Percentiles rank a stretch among this genome's conserved stretches.
Evolutionary conservation across 2,888 invertebrate species (phyloP).

Genomic region (Platerodrilus igneus): DNA sequence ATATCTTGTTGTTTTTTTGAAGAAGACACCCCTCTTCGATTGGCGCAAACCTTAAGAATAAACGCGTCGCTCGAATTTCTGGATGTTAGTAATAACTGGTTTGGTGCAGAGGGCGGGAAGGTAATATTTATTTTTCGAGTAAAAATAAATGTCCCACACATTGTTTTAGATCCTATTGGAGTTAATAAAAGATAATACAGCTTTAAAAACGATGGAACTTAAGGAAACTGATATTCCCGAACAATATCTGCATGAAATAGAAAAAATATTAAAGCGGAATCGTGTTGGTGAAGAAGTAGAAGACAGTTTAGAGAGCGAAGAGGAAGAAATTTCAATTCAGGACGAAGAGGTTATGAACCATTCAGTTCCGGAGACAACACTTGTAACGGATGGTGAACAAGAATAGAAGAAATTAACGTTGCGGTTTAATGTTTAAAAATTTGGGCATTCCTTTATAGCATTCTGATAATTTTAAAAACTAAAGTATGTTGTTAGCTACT

Average conservation of each 20-base stretch:
- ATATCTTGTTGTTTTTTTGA: conserved; percentile 55
- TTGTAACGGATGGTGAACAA: too few species aligned
- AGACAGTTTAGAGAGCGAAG: conserved; percentile 10
- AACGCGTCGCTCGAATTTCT: conserved; percentile 53
- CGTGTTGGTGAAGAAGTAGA: conserved; percentile 26
- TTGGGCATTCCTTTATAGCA: too few species aligned
- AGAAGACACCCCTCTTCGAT: conserved; percentile 53
- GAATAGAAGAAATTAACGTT: too few species aligned
- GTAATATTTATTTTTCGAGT: conserved; percentile 22
- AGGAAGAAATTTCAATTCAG: too few species aligned
- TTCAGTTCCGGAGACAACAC: too few species aligned
- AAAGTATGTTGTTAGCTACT: too few species aligned
- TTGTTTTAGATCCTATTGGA: background rate
- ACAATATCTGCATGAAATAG: conserved; percentile 47
- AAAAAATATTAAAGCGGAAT: conserved; percentile 51
- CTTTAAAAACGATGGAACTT: conserved; percentile 38
- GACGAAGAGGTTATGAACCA: conserved; percentile 17
- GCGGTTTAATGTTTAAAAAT: too few species aligned
- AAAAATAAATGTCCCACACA: conserved; percentile 8
- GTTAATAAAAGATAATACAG: conserved; percentile 29
- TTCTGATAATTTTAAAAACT: too few species aligned
- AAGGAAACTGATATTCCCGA: conserved; percentile 49
- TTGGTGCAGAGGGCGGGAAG: conserved; percentile 54
- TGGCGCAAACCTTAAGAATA: conserved; percentile 53
- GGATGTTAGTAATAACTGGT: conserved; percentile 57